Evolutionary conservation across 1,140 invertebrate species (phyloP), one percentile per base, ranked within the genome.

Genomic region (Trichonephila clavipes): DNA sequence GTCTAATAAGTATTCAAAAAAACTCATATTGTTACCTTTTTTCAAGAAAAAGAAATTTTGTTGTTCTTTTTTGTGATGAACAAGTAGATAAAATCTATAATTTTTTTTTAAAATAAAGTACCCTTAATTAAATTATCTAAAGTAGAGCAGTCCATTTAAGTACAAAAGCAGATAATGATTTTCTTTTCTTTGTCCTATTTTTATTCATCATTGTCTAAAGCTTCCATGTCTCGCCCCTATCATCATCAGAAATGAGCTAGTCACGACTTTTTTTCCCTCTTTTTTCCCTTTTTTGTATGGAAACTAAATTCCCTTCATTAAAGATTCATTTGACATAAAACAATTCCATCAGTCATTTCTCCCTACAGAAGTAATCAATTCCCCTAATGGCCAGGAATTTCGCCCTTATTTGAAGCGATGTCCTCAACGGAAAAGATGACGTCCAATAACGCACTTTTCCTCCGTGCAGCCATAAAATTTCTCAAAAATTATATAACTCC

Each of bases 301-400:
- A 69, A 44, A 51, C 88, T 24, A 90, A 90, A 90, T 81, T 58
- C 44, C 51, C 40, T 69, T 90, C 88, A 90, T 90, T 90, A 90
- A 90, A 90, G 88, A 90, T 90, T 90, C 88, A 81, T 77, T 34
- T 18, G 69, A 81, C 64, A 90, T 90, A 81, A 90, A 90, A 90
- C 88, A 90, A 90, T 90, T 90, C 69, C 69, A 90, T 77, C 21
- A 69, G 66, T 90, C 88, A 81, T 81, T 81, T 51, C 88, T 59
- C 28, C 8, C 28, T 7, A 21, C 2, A 34, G 59, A 88, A 51
- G 69, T 81, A 90, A 90, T 90, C 88, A 90, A 90, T 90, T 81
- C 88, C 69, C 34, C 21, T 90, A 90, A 90, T 90, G 88, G 88
- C 51, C 72, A 21, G 51, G 34, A 81, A 58, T 90, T 58, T 88